These are phyloP conservation scores for Diglossa brunneiventris DNA, from an alignment of 2,113 vertebrate genomes.

Conservation along the genomic window DNA sequence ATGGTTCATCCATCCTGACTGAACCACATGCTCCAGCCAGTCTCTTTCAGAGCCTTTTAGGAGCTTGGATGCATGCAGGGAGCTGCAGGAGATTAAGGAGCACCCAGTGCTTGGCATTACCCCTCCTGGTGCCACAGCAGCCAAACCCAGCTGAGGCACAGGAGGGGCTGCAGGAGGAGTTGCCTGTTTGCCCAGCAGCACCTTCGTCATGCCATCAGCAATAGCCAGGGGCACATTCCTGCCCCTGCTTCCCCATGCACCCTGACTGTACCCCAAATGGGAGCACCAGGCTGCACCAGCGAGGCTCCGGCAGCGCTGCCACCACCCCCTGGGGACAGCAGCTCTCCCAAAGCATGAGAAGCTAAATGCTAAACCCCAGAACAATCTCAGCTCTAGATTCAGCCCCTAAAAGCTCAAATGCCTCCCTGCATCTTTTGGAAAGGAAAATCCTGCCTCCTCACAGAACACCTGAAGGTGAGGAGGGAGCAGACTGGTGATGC, in stretches of 20 bases:
- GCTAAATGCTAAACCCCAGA: background rate
- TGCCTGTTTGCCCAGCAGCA: background rate
- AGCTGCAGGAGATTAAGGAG: background rate
- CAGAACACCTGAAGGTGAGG: background rate
- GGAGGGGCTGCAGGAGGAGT: background rate
- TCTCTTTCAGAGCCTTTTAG: background rate
- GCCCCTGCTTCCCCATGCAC: background rate
- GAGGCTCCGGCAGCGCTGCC: background rate
- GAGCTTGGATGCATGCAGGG: background rate
- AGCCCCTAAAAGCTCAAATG: background rate
- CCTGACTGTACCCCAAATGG: background rate
- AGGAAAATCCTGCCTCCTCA: background rate
- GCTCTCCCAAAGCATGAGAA: background rate
- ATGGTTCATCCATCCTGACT: background rate
- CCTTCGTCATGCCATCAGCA: background rate
- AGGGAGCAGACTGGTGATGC: background rate
- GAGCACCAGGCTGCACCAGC: background rate
- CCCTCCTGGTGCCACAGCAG: accelerated
- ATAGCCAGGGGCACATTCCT: background rate
- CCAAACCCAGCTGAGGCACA: background rate
- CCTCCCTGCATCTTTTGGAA: background rate
- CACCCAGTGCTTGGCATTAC: background rate
- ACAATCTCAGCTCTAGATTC: background rate
- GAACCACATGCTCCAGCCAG: background rate
- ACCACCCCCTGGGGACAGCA: background rate